Conservation (phyloP, 2,113 vertebrate species). For the Mormyrus lacerda region DNA sequence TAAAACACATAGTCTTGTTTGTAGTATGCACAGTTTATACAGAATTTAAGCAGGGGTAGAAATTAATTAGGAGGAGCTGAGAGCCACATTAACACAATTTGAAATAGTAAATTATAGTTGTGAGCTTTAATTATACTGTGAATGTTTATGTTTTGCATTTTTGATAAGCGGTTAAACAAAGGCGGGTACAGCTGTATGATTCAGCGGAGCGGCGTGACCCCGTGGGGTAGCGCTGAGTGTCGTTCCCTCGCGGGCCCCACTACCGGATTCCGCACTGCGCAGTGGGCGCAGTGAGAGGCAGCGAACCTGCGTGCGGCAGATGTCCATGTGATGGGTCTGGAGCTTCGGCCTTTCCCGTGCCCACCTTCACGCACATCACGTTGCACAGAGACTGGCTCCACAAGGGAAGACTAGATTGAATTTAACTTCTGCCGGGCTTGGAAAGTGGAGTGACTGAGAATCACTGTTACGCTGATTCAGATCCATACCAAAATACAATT, state of each 20-base stretch:
- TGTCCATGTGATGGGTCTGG: constrained; percentile 17
- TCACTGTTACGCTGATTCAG: not conserved
- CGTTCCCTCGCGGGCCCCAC: not conserved
- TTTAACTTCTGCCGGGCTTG: constrained; percentile 3
- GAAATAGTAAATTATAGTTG: not conserved
- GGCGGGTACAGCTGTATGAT: constrained; percentile 4
- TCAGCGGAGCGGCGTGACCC: not conserved
- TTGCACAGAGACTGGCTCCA: constrained; percentile 6
- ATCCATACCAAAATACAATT: not conserved
- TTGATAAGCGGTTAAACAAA: not conserved
- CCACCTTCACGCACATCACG: too few species aligned
- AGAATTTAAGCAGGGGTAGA: not conserved
- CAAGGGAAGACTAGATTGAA: not conserved
- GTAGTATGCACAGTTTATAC: not conserved
- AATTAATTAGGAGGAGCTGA: not conserved
- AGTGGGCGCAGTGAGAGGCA: not conserved
- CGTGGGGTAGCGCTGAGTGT: not conserved
- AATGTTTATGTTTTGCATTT: constrained; percentile 5
- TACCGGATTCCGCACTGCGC: not conserved
- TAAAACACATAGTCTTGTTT: not conserved
- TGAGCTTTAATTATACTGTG: not conserved
- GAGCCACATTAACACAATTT: not conserved
- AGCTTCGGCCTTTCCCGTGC: constrained; percentile 18
- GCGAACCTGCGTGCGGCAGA: constrained; percentile 14
- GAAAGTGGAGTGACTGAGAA: not conserved